Evolutionary conservation across 2,113 vertebrate genomes (phyloP).

Genomic region (Pitta sordida): DNA sequence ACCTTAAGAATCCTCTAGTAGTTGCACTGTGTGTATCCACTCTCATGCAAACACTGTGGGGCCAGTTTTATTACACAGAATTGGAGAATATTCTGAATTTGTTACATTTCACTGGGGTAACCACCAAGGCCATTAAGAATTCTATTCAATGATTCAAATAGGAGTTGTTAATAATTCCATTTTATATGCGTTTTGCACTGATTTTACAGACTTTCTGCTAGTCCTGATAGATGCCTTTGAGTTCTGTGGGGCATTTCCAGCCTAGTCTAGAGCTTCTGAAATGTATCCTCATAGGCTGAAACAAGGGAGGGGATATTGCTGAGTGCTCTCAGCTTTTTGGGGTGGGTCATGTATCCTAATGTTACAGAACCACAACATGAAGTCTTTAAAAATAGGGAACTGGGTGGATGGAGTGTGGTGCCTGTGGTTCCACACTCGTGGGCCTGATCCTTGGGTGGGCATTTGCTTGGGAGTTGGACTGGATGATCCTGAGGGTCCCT

Average conservation of each 20-base stretch:
- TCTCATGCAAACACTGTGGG: not conserved
- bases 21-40: rapidly evolving
- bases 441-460: too few relatives aligned
- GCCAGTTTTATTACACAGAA: not conserved
- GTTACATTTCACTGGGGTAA: not conserved
- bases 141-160: not conserved
- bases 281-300: not conserved
- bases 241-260: rapidly evolving
- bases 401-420: too few relatives aligned
- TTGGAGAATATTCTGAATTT: not conserved
- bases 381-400: not conserved
- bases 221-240: not conserved
- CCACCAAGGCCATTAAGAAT: not conserved
- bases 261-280: not conserved
- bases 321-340: not conserved
- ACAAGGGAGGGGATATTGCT: not conserved
- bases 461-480: too few relatives aligned
- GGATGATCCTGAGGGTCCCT: too few relatives aligned
- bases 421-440: too few relatives aligned
- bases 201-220: not conserved
- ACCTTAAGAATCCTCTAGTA: not conserved
- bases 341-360: not conserved
- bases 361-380: not conserved
- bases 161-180: not conserved
- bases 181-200: not conserved